Evolutionary conservation across 2,888 invertebrate species (phyloP).

Genomic region (Hyalella azteca): DNA sequence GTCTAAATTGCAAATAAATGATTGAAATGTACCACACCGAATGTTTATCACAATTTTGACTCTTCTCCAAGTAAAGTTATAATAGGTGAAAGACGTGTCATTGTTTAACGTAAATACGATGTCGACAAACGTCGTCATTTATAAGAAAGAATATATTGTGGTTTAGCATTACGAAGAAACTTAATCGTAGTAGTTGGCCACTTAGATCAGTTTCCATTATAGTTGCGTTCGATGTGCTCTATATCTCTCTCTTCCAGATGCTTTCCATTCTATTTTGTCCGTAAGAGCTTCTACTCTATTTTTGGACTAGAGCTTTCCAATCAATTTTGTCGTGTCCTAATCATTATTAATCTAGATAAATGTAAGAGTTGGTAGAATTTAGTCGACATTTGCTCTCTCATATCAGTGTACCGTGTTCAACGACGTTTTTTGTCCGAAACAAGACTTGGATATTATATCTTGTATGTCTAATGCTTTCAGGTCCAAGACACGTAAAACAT

Average conservation of each 20-base stretch:
- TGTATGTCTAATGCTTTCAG: background rate
- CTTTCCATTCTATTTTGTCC: slow-evolving; percentile 31
- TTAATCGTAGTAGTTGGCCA: background rate
- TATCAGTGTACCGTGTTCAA: background rate
- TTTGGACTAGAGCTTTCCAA: too few relatives aligned
- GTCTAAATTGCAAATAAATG: too few relatives aligned
- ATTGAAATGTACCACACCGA: too few relatives aligned
- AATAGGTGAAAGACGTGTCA: too few relatives aligned
- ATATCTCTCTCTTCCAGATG: slow-evolving; percentile 15
- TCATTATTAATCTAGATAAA: background rate
- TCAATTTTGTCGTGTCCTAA: background rate
- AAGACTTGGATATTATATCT: background rate
- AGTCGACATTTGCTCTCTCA: slow-evolving; percentile 26
- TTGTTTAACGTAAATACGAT: too few relatives aligned
- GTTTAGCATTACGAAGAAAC: background rate
- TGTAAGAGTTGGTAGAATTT: background rate
- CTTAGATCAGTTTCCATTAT: slow-evolving; percentile 4
- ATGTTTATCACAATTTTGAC: too few relatives aligned
- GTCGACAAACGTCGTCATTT: too few relatives aligned
- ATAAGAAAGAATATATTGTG: too few relatives aligned
- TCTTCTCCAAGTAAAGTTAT: too few relatives aligned
- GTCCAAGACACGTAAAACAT: slow-evolving; percentile 7
- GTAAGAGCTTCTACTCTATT: too few relatives aligned
- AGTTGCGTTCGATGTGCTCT: slow-evolving; percentile 13
- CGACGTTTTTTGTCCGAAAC: background rate